Base-by-base conservation (phyloP, 2,113 vertebrate species). In the Solea senegalensis region DNA sequence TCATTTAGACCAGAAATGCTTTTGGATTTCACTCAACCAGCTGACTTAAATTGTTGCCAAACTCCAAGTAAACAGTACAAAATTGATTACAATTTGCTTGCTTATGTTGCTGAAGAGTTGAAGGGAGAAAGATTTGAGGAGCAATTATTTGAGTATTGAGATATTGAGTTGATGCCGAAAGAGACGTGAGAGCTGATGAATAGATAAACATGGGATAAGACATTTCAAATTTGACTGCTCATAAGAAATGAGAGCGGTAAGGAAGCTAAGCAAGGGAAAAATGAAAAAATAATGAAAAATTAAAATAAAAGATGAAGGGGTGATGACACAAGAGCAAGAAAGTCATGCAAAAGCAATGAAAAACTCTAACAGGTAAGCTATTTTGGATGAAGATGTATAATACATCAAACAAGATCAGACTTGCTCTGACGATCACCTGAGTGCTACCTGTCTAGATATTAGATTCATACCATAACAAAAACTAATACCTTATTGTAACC, bases 321-420 rank as follows among this genome's bases (percentile, higher is more conserved):
- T 64, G 43, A 21, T 14, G 59, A 56, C 8, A 13, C 9, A 61
- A 16, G 2, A 69, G 28, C 13, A 56, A 13, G 5, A 28, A 57
- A 45, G 46, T 64, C 43, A 80, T 41, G 46, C 39, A 69, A 79
- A 57, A 63, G 48, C 6, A 51, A 40, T 13, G 6, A 26, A 54
- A 66, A 65, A 48, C 21, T 59, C 27, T 58, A 48, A 62, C 46
- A 21, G 10, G 53, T 4, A 71, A 57, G 11, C 64, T 48, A 50
- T 7, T 15, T n/a, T 27, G 14, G 65, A 62, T 71, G 46, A 75
- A 51, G 40, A 71, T 65, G 13, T 64, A 28, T 54, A 75, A 34
- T 34, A 34, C 3, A 34, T 34, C 34, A 34, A 34, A 34, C 34
- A 34, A 74, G 12, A 48, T 14, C 45, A 48, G 45, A 48, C 45